phyloP scores from a whole-genome alignment of 2,113 vertebrate genomes.

The Malurus elegans region DNA sequence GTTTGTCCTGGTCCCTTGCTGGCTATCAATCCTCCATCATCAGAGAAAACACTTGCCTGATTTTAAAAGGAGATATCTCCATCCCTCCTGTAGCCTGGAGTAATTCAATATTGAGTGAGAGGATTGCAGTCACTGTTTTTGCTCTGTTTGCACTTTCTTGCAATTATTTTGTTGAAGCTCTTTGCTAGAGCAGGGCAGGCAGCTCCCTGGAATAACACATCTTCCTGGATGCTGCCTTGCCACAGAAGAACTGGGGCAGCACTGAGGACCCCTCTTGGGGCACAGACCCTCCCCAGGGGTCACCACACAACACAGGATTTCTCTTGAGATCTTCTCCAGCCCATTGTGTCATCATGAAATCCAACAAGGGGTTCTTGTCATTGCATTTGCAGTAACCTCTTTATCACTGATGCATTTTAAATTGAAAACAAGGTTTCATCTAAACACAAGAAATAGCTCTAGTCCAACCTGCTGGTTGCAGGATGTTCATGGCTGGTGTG shows the following conservation, averaged over 20 bases:
- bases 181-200: not conserved
- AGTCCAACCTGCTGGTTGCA: not conserved
- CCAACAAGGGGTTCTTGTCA: not conserved
- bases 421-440: not conserved
- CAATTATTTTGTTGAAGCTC: not conserved
- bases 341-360: accelerated
- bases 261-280: not conserved
- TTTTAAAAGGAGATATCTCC: not conserved
- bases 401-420: not conserved
- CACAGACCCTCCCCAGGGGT: not conserved
- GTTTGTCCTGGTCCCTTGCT: not conserved
- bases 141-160: not conserved
- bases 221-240: not conserved
- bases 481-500: not conserved
- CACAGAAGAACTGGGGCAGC: accelerated
- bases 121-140: not conserved
- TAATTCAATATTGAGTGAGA: constrained; percentile 1
- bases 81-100: not conserved
- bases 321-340: not conserved
- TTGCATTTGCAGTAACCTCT: not conserved
- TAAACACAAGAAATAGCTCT: not conserved
- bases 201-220: not conserved
- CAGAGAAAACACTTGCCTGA: not conserved
- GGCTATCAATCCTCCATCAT: not conserved
- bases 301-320: not conserved